These are phyloP conservation scores for Chaetorhynchus papuensis DNA, from an alignment of 2,113 vertebrate species.

Conservation along the genomic window DNA sequence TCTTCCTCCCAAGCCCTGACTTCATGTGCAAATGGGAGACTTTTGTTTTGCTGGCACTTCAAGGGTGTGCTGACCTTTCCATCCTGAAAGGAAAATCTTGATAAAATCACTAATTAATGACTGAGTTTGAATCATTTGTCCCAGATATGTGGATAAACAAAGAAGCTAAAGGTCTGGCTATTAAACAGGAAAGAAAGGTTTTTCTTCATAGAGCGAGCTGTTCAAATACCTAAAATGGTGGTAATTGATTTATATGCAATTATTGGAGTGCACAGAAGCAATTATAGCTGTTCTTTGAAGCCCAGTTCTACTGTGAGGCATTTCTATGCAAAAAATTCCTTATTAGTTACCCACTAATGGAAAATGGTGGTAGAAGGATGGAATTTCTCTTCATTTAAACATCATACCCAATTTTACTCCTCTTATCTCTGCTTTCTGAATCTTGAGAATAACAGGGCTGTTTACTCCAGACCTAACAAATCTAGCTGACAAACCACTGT, in stretches of 20 bases:
- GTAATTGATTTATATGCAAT: slow-evolving; percentile 50
- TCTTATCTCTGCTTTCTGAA: not conserved
- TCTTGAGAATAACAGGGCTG: not conserved
- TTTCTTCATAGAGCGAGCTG: not conserved
- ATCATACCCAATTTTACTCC: not conserved
- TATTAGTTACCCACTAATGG: not conserved
- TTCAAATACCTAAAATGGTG: slow-evolving; percentile 8
- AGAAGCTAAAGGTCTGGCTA: slow-evolving; percentile 43
- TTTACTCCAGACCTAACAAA: not conserved
- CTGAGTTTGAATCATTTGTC: slow-evolving; percentile 21
- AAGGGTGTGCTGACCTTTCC: slow-evolving; percentile 51
- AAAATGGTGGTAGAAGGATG: not conserved
- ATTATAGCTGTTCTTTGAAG: slow-evolving; percentile 11
- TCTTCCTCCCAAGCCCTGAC: slow-evolving; percentile 21
- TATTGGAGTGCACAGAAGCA: slow-evolving; percentile 38
- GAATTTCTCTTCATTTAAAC: slow-evolving; percentile 9
- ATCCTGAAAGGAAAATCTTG: slow-evolving; percentile 43
- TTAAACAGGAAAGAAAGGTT: slow-evolving; percentile 5
- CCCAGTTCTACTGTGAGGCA: not conserved
- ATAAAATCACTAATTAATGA: slow-evolving; percentile 46
- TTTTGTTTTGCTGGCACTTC: slow-evolving; percentile 36
- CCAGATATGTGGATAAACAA: not conserved
- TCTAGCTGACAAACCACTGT: not conserved
- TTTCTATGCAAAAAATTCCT: slow-evolving; percentile 10
- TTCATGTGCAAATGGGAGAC: not conserved